These are phyloP conservation scores for Coilia nasus DNA, from an alignment of 2,797 vertebrate species.

Conservation along the genomic window DNA sequence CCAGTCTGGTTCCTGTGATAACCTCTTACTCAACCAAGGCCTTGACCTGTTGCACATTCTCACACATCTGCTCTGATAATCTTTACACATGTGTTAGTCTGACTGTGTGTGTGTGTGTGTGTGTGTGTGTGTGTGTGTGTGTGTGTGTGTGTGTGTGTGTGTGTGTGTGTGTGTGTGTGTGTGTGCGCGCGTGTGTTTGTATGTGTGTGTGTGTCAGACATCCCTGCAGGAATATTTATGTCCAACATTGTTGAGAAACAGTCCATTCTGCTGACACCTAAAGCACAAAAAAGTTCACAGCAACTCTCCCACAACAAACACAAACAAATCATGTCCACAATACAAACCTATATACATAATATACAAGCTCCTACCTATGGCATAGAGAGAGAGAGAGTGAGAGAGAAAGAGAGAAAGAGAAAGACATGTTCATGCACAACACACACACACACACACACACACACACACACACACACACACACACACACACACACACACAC, in stretches of 20 bases:
- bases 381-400: too few relatives aligned
- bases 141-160: slow-evolving; percentile 31
- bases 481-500: too few relatives aligned
- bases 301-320: too few relatives aligned
- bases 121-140: background rate
- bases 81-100: background rate
- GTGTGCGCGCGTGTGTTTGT: slow-evolving; percentile 6
- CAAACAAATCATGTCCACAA: too few relatives aligned
- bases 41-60: background rate
- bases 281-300: background rate
- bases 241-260: background rate
- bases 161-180: slow-evolving; percentile 34
- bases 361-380: too few relatives aligned
- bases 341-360: too few relatives aligned
- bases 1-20: slow-evolving; percentile 8
- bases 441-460: too few relatives aligned
- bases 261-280: background rate
- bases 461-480: too few relatives aligned
- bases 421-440: too few relatives aligned
- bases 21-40: slow-evolving; percentile 7
- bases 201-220: background rate
- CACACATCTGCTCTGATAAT: background rate
- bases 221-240: background rate
- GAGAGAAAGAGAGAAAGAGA: too few relatives aligned
- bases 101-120: background rate